Conservation (phyloP, 2,113 vertebrate species). For the Pagrus major region DNA sequence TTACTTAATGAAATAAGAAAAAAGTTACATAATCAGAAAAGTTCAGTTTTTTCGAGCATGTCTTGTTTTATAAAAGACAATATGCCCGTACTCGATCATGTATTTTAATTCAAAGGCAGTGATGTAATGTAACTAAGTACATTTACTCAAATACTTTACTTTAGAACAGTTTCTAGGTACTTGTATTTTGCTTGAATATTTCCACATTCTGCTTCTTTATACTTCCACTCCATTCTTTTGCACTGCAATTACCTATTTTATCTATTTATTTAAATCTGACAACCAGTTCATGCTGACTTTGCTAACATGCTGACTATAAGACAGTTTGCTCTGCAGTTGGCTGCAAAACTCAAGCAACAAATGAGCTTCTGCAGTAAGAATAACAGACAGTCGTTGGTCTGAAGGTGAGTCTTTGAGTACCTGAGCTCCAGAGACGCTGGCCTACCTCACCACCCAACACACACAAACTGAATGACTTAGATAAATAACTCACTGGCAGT, state of each 20-base stretch:
- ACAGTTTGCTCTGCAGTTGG: background rate
- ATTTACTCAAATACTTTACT: no score
- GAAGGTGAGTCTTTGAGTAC: background rate
- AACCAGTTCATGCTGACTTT: background rate
- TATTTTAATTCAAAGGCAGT: no score
- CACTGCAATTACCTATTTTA: background rate
- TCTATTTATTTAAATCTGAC: background rate
- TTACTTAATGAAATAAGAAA: background rate
- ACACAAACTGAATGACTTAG: constrained; percentile 15
- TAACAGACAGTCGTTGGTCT: background rate
- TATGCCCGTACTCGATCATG: background rate
- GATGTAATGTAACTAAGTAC: no score
- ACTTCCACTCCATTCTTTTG: no score
- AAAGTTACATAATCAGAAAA: background rate
- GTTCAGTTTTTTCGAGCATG: background rate
- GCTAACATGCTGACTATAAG: background rate
- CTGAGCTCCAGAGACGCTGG: constrained; percentile 20
- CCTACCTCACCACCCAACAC: constrained; percentile 16
- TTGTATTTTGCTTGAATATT: no score
- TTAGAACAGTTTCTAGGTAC: no score
- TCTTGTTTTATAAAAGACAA: background rate
- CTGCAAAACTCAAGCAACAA: background rate
- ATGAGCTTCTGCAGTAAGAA: background rate
- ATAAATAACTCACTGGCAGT: constrained; percentile 34
- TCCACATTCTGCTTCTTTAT: no score